Evolutionary conservation across 2,797 vertebrate species (phyloP).

Genomic region (Monodelphis domestica): DNA sequence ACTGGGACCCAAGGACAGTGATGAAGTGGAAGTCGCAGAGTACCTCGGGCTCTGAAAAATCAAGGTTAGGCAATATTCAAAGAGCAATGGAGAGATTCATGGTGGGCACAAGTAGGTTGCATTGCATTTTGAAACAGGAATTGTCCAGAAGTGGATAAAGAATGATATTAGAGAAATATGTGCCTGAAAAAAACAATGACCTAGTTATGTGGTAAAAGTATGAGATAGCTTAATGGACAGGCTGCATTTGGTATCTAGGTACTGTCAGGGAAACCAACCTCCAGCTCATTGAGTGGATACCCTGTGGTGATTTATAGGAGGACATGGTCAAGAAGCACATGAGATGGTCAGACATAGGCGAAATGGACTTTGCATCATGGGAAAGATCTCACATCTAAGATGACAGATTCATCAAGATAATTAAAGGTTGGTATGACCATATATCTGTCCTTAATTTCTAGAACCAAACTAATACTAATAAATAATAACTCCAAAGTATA

Average conservation of each 20-base stretch:
- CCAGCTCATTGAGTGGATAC: neutral
- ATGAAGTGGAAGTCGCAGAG: neutral
- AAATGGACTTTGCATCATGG: neutral
- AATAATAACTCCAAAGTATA: neutral
- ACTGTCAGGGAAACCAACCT: neutral
- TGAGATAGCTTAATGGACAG: neutral
- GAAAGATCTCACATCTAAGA: neutral
- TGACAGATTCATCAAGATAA: neutral
- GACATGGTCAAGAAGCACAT: neutral
- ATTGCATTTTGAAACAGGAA: neutral
- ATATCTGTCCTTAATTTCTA: neutral
- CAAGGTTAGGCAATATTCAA: neutral
- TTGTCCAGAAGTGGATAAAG: neutral
- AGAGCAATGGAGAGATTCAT: neutral
- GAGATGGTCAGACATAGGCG: neutral
- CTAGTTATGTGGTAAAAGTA: neutral
- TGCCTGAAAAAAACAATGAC: neutral
- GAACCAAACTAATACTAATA: neutral
- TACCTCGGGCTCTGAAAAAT: neutral
- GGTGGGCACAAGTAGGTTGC: no score
- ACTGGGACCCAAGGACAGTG: neutral
- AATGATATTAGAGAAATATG: neutral
- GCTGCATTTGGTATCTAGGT: neutral
- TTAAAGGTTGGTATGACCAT: neutral
- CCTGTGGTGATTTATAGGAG: neutral